These are phyloP conservation scores for Chymomyza caudatula DNA, from an alignment of 2,888 invertebrate species.

Conservation along the genomic window DNA sequence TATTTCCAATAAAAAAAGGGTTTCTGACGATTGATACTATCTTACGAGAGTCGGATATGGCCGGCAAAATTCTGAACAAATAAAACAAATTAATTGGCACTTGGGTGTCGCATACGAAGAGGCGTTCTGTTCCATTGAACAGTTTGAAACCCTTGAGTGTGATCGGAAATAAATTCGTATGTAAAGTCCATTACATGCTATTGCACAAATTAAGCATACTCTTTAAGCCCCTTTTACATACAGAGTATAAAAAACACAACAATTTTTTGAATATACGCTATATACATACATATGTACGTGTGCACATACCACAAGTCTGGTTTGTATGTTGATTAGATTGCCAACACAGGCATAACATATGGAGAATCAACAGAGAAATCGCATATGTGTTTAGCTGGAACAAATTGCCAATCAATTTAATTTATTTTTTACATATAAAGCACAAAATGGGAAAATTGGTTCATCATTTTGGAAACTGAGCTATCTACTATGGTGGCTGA, in stretches of 20 bases:
- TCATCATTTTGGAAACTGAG: not conserved
- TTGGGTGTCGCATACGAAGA: too few relatives aligned
- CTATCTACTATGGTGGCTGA: not conserved
- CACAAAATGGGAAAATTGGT: not conserved
- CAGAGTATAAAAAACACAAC: not conserved
- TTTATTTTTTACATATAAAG: not conserved
- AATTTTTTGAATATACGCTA: not conserved
- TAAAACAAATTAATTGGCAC: too few relatives aligned
- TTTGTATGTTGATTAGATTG: not conserved
- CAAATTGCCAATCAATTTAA: not conserved
- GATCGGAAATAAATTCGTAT: too few relatives aligned
- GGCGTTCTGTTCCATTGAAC: too few relatives aligned
- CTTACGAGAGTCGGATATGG: too few relatives aligned
- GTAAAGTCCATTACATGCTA: too few relatives aligned
- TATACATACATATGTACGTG: not conserved
- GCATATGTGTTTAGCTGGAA: not conserved
- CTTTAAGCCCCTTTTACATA: too few relatives aligned
- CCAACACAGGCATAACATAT: not conserved
- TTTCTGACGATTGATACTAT: too few relatives aligned
- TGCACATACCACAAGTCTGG: not conserved
- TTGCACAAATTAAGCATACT: too few relatives aligned
- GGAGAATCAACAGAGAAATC: not conserved
- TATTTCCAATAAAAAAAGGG: too few relatives aligned
- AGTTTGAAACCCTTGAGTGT: too few relatives aligned
- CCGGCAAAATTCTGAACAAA: too few relatives aligned